Base-by-base conservation (phyloP, 64 coral and sea anemone species). In the Pocillopora verrucosa region DNA sequence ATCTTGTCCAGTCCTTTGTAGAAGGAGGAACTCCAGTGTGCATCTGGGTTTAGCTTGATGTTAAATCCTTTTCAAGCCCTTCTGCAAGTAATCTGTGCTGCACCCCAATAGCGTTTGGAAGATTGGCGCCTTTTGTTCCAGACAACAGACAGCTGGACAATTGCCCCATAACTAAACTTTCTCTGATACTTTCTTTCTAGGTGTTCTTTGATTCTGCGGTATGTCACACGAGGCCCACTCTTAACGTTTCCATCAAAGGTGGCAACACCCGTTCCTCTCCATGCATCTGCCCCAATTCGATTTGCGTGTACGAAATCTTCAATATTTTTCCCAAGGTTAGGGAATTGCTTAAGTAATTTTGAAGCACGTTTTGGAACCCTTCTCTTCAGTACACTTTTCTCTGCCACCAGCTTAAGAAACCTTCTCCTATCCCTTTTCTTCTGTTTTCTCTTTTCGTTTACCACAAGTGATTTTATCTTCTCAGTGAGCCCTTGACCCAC, bases 1-100 rank as follows among this genome's bases (percentile, higher is more conserved):
- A 92, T 7, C 9, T 82, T 30, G 41, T 95, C 89, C 26, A 91
- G 65, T 59, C 70, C 68, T 56, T 75, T 72, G 73, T 91, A 95
- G 61, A 95, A 68, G 59, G 93, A 84, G 38, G 83, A 70, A 61
- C 82, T 91, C 15, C 76, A 95, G 62, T 95, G 93, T 16, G 89
- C 77, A 88, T 91, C 89, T 25, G 84, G 93, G 72, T 94, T 88
- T 13, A 88, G 17, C 63, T 92, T 92, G 34, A 92, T 11, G 26
- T 88, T 37, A 77, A 94, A 94, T 7, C 92, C 92, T 79, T 94
- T 94, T 61, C 92, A 58, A 19, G 92, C 92, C 36, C 88, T 73
- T 30, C 88, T 34, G 72, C 88, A 90, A 19, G 92, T 94, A 12
- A 90, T 77, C 59, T 76, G 80, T 73, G 93, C 93, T 34, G 88